These are phyloP conservation scores for Diadophis punctatus DNA, from an alignment of 2,113 vertebrate genomes.

Conservation along the genomic window DNA sequence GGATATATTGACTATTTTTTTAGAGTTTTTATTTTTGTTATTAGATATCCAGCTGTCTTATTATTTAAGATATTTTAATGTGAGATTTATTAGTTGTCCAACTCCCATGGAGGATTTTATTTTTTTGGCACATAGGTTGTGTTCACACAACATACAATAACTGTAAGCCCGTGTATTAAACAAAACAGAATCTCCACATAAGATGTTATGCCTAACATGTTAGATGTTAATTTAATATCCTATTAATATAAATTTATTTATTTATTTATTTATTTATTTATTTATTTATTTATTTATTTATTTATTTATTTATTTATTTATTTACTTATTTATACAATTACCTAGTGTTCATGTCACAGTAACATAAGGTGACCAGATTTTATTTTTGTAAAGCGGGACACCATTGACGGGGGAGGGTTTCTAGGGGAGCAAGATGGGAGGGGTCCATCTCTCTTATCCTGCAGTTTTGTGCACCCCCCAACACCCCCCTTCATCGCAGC, in stretches of 20 bases:
- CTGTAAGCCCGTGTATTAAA: not conserved
- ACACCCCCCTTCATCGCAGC: too few species aligned
- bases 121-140: not conserved
- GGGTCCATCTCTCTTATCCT: too few species aligned
- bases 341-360: not conserved
- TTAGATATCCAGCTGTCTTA: not conserved
- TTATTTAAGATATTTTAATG: not conserved
- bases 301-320: too few species aligned
- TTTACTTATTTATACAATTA: not conserved
- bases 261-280: not conserved
- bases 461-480: too few species aligned
- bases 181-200: not conserved
- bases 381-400: too few species aligned
- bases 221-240: not conserved
- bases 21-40: not conserved
- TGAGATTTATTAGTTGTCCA: not conserved
- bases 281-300: not conserved
- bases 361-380: too few species aligned
- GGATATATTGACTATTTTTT: not conserved
- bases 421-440: too few species aligned
- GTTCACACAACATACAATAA: not conserved
- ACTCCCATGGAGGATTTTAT: not conserved
- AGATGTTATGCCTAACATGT: not conserved
- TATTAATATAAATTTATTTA: not conserved
- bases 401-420: too few species aligned